Base-by-base conservation (phyloP, 2,113 vertebrate genomes). In the Trinectes maculatus region DNA sequence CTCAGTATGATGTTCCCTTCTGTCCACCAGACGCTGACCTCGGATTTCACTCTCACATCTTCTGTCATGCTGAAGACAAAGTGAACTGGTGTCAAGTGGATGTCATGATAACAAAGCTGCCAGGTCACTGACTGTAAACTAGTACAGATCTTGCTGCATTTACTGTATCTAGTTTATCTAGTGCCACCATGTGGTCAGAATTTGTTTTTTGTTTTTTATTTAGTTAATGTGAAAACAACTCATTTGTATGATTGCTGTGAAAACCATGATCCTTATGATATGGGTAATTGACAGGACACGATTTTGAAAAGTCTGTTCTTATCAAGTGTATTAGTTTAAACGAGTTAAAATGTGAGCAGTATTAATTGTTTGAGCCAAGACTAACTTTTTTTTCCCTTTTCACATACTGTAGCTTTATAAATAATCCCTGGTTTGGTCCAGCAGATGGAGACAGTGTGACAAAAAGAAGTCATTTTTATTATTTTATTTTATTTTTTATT, bases 1-100 rank as follows among this genome's bases (percentile, higher is more conserved):
- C 60, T 73, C 59, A n/a, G 48, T 46, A 7, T 43, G 33, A 31
- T 44, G 44, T 48, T 69, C 33, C 52, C 39, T 51, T 15, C 47
- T 66, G 46, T 52, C 52, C 54, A 48, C 16, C 8, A 21, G 33
- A 56, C 26, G 13, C 53, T 60, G 22, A 61, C 33, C 59, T 57
- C 56, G 57, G 63, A 59, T 43, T 42, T 39, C 40, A 0, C n/a
- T 49, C 61, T 61, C 53, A 57, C 51, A 18, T 19, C 36, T 26
- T 53, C 13, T 60, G 47, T 79, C 48, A 59, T 42, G n/a, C 44
- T 31, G 31, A 46, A 39, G 60, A 44, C 5, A 6, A 34, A 16
- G 28, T 3, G 1, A 11, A 11, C 5, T 53, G 1, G 12, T 55
- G 40, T 42, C 24, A 54, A 57, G 31, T 31, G 21, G 29, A 42